Evolutionary conservation across 37 sponge, comb jelly and placozoan species (phyloP), one percentile per base, ranked within the genome.

Genomic region (Crambe crambe): DNA sequence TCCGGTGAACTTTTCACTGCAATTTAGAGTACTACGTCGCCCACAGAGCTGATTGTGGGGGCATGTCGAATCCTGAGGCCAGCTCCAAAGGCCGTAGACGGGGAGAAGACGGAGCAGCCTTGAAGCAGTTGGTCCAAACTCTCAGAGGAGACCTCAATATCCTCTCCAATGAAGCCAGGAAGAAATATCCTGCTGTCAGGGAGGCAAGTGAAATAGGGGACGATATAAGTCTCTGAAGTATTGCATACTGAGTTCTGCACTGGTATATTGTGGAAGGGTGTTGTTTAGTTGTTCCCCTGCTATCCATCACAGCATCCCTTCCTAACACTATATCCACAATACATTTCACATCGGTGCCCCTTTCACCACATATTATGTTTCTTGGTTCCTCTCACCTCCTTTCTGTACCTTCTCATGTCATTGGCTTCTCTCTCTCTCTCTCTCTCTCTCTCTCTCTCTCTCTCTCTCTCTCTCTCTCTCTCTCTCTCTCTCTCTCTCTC

Each of bases 131-230:
- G 34, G 79, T 79, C 21, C 91, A 92, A 31, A 58, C 54, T 20
- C 73, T 97, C 9, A 74, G 86, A 35, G 70, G 78, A 29, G 98
- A 97, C 69, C 83, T 97, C 21, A 77, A 90, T 0, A 27, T 75
- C 22, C 57, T 97, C 73, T 89, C 93, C 42, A 79, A 67, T 8
- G 95, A 97, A 82, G 89, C 95, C 3, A 86, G 78, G 76, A 87
- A 89, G 74, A 93, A 91, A 74, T 70, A 84, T 73, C 94, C n/a
- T n/a, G n/a, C n/a, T n/a, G n/a, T n/a, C n/a, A n/a, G n/a, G n/a
- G n/a, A n/a, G n/a, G n/a, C n/a, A 93, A 23, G 86, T n/a, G n/a
- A n/a, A n/a, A n/a, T n/a, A n/a, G n/a, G n/a, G n/a, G n/a, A n/a
- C n/a, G n/a, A n/a, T n/a, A n/a, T n/a, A n/a, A n/a, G n/a, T n/a